Evolutionary conservation across 1,140 invertebrate species (phyloP), one percentile per base, ranked within the genome.

Genomic region (Lanistes nyassanus): DNA sequence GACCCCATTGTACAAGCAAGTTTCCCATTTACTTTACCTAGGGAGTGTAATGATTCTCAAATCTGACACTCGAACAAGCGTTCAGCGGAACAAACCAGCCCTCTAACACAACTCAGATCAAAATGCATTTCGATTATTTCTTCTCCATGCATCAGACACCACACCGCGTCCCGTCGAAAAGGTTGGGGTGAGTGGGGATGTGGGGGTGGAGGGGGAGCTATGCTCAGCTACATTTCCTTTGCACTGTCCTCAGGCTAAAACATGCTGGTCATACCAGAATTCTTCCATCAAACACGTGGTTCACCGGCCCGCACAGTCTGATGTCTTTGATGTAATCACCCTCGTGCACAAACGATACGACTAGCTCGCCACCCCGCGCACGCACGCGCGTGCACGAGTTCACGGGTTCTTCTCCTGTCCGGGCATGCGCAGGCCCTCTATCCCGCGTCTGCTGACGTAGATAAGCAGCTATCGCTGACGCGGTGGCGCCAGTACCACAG

Each of bases 401-500:
- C 37, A 34, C 6, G n/a, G 9, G 23, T 4, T n/a, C n/a, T 21
- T 36, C 66, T 39, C 26, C 34, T 13, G 6, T 19, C 0, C 47
- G 37, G 42, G 2, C 60, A 13, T 23, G n/a, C 5, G 3, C 23
- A 31, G 6, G 55, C 16, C 3, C 62, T 3, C 5, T 31, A 13
- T 29, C 26, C 23, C 19, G 37, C 5, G 19, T n/a, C 1, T 47
- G 64, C 31, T 67, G 42, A 65, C 60, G 67, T 36, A 79, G 16
- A 19, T 36, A 65, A 11, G 66, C 67, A 36, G 58, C 74, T 4
- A 81, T 42, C 0, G 81, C 78, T 23, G 75, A 74, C 23, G 79
- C 81, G 26, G 71, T 56, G 13, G 76, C 71, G 1, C 81, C 81
- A 0, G 81, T 82, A 3, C 79, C 80, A 42, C 79, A 80, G 11